phyloP scores from a whole-genome alignment of 2,888 invertebrate genomes.

The Aplocera efformata region DNA sequence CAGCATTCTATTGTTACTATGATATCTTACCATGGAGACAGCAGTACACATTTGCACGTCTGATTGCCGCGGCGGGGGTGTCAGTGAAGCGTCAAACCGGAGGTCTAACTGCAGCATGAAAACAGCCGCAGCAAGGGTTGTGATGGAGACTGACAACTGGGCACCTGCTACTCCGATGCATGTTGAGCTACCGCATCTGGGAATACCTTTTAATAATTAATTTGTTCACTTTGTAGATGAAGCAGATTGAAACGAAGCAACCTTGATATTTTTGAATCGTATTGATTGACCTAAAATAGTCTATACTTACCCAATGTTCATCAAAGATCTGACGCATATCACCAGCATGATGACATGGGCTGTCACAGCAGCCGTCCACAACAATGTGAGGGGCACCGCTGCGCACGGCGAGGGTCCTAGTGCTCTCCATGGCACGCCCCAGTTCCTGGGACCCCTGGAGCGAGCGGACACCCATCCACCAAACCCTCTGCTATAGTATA shows the following conservation, averaged over 20 bases:
- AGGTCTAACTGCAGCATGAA: conserved; percentile 68
- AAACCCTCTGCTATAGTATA: conserved; percentile 73
- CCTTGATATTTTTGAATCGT: too few species aligned
- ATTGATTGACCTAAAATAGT: too few species aligned
- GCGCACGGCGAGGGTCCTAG: conserved; percentile 70
- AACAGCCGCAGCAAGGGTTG: conserved; percentile 66
- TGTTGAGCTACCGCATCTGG: conserved; percentile 63
- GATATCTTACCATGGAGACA: conserved; percentile 62
- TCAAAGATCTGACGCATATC: conserved; percentile 59
- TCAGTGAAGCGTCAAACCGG: conserved; percentile 62
- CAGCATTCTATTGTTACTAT: not conserved
- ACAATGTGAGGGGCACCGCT: conserved; percentile 61
- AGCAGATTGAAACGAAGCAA: not conserved
- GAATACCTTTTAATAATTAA: conserved; percentile 7
- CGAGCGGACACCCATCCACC: conserved; percentile 69
- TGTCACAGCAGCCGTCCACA: conserved; percentile 59
- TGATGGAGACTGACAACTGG: conserved; percentile 65
- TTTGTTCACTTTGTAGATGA: conserved; percentile 3
- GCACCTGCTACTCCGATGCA: conserved; percentile 73
- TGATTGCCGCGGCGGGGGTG: conserved; percentile 63
- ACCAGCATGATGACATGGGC: conserved; percentile 66
- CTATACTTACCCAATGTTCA: conserved; percentile 65
- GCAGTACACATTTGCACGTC: conserved; percentile 70
- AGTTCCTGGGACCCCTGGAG: conserved; percentile 46
- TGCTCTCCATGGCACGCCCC: conserved; percentile 70